Percentiles rank a stretch among this genome's conserved stretches.
Evolutionary conservation across 2,797 vertebrate species (phyloP).

Genomic region (Cheirogaleus major): DNA sequence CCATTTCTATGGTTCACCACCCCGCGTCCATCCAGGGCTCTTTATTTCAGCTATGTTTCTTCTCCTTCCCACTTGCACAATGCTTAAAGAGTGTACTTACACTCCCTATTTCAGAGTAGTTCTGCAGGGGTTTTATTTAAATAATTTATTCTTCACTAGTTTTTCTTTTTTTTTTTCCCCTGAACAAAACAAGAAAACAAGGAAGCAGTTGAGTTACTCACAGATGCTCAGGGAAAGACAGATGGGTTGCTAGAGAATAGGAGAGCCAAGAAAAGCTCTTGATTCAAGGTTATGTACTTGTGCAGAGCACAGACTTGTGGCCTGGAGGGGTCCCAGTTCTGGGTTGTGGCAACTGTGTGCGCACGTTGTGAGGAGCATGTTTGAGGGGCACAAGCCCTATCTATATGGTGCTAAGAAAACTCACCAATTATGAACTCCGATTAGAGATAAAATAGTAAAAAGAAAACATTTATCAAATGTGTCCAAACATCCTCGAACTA

Average conservation of each 20-base stretch:
- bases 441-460: not conserved
- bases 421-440: not conserved
- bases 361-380: too few species aligned
- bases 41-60: not conserved
- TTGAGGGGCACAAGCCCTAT: not conserved
- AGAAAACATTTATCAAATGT: not conserved
- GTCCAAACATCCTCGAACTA: not conserved
- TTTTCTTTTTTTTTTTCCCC: too few species aligned
- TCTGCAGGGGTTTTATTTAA: not conserved
- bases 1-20: not conserved
- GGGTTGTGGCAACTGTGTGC: not conserved
- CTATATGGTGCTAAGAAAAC: not conserved
- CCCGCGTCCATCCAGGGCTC: not conserved
- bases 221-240: not conserved
- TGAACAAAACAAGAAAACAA: not conserved
- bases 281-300: not conserved
- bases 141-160: not conserved
- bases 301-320: not conserved
- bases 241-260: not conserved
- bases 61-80: not conserved
- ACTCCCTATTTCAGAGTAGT: not conserved
- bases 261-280: not conserved
- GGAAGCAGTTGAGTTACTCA: not conserved
- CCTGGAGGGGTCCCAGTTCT: not conserved
- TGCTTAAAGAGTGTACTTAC: not conserved